These are phyloP conservation scores for Aselliscus stoliczkanus DNA, from an alignment of 2,797 vertebrate genomes.

Conservation along the genomic window DNA sequence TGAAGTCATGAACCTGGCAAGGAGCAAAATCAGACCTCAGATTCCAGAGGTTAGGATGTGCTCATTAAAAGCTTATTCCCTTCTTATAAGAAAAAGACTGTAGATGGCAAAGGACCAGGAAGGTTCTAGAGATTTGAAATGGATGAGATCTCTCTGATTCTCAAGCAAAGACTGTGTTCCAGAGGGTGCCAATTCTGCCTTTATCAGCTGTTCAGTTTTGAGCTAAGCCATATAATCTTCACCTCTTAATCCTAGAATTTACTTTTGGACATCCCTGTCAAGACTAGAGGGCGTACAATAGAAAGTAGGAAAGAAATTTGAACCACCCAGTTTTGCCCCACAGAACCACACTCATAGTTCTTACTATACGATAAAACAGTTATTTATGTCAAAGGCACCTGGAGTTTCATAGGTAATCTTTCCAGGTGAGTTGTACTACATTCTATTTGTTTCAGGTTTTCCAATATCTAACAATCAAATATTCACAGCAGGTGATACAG, in stretches of 20 bases:
- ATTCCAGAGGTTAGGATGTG: background rate
- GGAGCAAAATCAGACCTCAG: background rate
- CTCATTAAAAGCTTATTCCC: background rate
- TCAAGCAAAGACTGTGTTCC: background rate
- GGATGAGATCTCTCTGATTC: background rate
- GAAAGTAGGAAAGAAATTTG: background rate
- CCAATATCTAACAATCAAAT: background rate
- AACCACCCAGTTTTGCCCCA: background rate
- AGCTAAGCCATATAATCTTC: too few species aligned
- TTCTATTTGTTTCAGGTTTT: background rate
- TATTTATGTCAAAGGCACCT: background rate
- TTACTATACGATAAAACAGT: background rate
- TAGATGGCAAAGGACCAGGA: background rate
- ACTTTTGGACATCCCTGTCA: background rate
- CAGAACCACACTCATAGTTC: background rate
- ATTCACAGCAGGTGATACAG: background rate
- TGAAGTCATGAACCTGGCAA: background rate
- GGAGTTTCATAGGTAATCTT: background rate
- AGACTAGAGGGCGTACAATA: accelerated
- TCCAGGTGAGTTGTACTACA: background rate
- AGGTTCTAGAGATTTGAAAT: background rate
- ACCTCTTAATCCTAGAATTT: background rate
- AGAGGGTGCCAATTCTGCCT: too few species aligned
- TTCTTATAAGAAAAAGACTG: background rate
- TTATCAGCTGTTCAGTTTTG: too few species aligned